phyloP scores from a whole-genome alignment of 1,140 invertebrate genomes.

The Lerema accius region DNA sequence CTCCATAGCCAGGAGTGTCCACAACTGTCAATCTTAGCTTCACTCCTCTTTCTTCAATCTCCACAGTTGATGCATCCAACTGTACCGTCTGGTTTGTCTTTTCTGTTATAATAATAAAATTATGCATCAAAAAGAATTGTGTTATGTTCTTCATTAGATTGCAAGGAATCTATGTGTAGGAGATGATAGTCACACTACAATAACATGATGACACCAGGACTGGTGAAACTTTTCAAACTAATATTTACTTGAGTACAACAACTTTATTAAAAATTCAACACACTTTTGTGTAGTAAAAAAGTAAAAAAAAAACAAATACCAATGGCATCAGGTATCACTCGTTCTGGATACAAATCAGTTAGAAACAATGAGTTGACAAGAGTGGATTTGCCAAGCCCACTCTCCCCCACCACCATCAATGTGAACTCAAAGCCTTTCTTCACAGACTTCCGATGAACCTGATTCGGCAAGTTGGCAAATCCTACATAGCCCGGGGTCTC shows the following conservation, averaged over 20 bases:
- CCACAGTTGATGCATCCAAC: slow-evolving; percentile 95
- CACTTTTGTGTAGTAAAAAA: slow-evolving; percentile 11
- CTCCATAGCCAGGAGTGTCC: slow-evolving; percentile 99
- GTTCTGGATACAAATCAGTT: slow-evolving; percentile 96
- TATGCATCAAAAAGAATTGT: too few relatives aligned
- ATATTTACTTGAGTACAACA: too few relatives aligned
- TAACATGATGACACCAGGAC: too few relatives aligned
- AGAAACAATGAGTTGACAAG: slow-evolving; percentile 99
- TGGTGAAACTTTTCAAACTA: too few relatives aligned
- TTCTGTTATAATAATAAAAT: slow-evolving; percentile 82
- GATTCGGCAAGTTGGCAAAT: slow-evolving; percentile 97
- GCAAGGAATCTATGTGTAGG: too few relatives aligned
- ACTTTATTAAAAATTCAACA: too few relatives aligned
- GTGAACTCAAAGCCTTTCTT: slow-evolving; percentile 99
- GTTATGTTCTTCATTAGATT: too few relatives aligned
- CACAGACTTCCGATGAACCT: slow-evolving; percentile 97
- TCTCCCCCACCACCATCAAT: slow-evolving; percentile 98
- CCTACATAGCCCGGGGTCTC: slow-evolving; percentile 95
- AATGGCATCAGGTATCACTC: slow-evolving; percentile 92
- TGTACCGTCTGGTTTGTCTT: slow-evolving; percentile 95
- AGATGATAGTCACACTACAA: too few relatives aligned
- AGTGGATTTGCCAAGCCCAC: slow-evolving; percentile 98
- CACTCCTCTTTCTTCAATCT: slow-evolving; percentile 96
- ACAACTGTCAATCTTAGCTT: slow-evolving; percentile 95
- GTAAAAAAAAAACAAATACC: slow-evolving; percentile 86